Base-by-base conservation (phyloP, 2,888 invertebrate genomes). In the Drosophila mimetica region DNA sequence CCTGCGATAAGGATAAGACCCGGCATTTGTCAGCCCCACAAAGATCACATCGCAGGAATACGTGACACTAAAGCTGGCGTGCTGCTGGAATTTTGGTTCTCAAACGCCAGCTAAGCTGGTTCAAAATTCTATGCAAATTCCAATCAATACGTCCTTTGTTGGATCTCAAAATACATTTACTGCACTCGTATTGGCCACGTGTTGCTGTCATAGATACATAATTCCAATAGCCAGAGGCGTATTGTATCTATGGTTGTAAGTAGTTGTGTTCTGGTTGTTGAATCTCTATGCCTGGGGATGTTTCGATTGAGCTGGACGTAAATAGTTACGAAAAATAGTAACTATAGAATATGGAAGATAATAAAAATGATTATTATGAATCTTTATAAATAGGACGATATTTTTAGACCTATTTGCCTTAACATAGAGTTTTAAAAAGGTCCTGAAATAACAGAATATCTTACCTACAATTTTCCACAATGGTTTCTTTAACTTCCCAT, bases 141-240 rank as follows among this genome's bases (percentile, higher is more conserved):
- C 30, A 22, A 46, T 61, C 37, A 61, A 46, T 30, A 39, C 16
- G 25, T 9, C 37, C 22, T 5, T 30, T 60, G 30, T 46, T 60
- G 13, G 14, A 3, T 14, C 20, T 30, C 5, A 9, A 13, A 60
- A 11, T 22, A 46, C 14, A 70, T 71, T 66, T 64, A 65, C 28
- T 71, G 69, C 69, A 71, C 61, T 63, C 34, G 20, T 25, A 30
- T 36, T 54, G 52, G 44, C 65, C 75, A 71, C 81, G 64, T 60
- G 67, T 58, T 65, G 39, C 39, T 67, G 55, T 25, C 42, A 28
- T 22, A 37, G 60, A 60, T 6, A 42, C 32, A 28, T 36, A 44
- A 34, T 25, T 9, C 14, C 42, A 14, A n/a, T 9, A 25, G 25
- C 11, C 25, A n/a, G 4, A 18, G 5, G 8, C 2, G 4, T 11